Evolutionary conservation across 2,888 invertebrate species (phyloP).

Genomic region (Cheilosia soror): DNA sequence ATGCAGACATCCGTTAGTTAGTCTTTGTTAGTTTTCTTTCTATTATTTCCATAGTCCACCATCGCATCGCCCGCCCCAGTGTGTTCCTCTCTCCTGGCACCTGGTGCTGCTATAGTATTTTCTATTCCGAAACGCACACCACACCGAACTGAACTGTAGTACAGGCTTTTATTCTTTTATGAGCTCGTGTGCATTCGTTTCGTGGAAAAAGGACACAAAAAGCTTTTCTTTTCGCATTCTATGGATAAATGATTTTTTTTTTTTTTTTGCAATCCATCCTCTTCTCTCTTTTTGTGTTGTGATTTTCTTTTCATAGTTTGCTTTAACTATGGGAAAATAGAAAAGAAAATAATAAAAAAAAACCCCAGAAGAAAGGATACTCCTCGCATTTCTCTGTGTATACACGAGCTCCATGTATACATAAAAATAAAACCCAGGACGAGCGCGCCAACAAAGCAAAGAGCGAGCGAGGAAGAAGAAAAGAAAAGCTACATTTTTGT

Average conservation of each 20-base stretch:
- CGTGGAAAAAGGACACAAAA: constrained; percentile 69
- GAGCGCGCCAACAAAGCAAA: constrained; percentile 8
- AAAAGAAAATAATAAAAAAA: constrained; percentile 1
- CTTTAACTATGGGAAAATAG: constrained; percentile 39
- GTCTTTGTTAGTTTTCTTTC: constrained; percentile 65
- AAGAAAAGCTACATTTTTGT: constrained; percentile 50
- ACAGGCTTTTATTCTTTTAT: constrained; percentile 30
- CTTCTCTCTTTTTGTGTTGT: constrained; percentile 38
- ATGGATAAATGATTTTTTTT: constrained; percentile 49
- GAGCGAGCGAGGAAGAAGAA: constrained; percentile 35
- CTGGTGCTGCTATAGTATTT: constrained; percentile 8
- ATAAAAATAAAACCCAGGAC: not conserved
- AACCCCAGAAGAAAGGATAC: constrained; percentile 48
- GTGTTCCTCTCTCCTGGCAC: not conserved
- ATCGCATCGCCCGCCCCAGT: too few relatives aligned
- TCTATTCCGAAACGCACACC: constrained; percentile 38
- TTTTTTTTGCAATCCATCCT: constrained; percentile 25
- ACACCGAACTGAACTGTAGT: constrained; percentile 12
- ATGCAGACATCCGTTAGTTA: constrained; percentile 66
- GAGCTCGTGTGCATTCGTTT: constrained; percentile 51
- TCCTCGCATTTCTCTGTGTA: constrained; percentile 34
- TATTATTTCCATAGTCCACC: constrained; percentile 54
- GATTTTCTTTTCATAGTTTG: constrained; percentile 67
- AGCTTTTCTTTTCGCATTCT: constrained; percentile 71
- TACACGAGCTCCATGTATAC: constrained; percentile 10